Base-by-base conservation (phyloP, 2,888 invertebrate genomes). In the Elaeidobius kamerunicus region DNA sequence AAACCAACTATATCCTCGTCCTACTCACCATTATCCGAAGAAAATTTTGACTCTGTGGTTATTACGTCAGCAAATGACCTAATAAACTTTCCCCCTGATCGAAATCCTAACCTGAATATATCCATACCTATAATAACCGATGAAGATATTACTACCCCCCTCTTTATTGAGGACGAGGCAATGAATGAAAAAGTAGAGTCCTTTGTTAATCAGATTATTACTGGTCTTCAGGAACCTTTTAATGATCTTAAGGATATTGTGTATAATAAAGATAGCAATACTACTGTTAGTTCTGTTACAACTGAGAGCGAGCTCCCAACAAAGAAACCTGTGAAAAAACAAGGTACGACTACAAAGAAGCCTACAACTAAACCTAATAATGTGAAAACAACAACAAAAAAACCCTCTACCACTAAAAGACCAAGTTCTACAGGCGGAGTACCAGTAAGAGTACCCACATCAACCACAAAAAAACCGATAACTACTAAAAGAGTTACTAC, bases 171-270 rank as follows among this genome's bases (percentile, higher is more conserved):
- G 67, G 90, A 91, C 63, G 84, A 83, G 1, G 82, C 83, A 49
- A 69, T 91, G 1, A 84, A 87, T 60, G 83, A 86, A 32, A 90
- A 90, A 71, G 86, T 91, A 73, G 88, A 88, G 64, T 75, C 85
- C 0, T 85, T 91, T 60, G 91, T 91, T 0, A 85, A 85, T 63
- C 89, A 90, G 70, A 86, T 91, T 12, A 89, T 91, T 7, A 84
- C 87, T 57, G 89, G 89, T 15, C 73, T 91, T 1, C 88, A 90
- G 71, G 88, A 85, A 1, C 90, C 91, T 18, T 91, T 91, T 69
- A 82, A 88, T 62, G 87, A 86, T 43, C 69, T 91, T 9, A 86
- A 86, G 61, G 88, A 90, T 61, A 83, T 91, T 55, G 84, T 91
- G 11, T 79, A 83, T 48, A 79, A 78, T 36, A 72, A 71, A 28